Base-by-base conservation (phyloP, 2,797 vertebrate genomes). In the Diglossa cyanea region DNA sequence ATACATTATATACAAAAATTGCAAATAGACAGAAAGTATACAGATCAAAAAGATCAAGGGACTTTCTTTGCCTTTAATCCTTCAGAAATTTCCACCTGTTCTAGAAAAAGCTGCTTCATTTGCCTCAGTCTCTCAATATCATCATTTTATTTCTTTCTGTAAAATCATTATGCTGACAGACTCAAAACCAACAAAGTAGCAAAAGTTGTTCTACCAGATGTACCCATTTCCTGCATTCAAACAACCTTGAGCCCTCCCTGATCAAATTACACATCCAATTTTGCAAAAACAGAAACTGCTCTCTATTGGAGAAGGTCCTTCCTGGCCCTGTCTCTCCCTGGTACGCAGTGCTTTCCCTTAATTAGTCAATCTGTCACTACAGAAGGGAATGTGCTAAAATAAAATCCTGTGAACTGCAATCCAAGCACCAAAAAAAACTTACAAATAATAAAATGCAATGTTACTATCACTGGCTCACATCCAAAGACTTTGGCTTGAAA, bases 161-260 rank as follows among this genome's bases (percentile, higher is more conserved):
- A 65, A 61, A 78, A 19, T 61, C 54, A 37, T 33, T 21, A 47
- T 1, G 2, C 16, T 62, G 45, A 45, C 62, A 63, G 39, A 33
- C 33, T 71, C 48, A 48, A 84, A 91, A 25, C 4, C 9, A 63
- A 84, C 1, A 1, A 45, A 57, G 63, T 1, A 57, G 53, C 24
- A 20, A 2, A 63, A 75, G n/a, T 31, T 42, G 42, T 16, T 53
- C 35, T 44, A 33, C 7, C 13, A 54, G 24, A 72, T 13, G 13
- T 2, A 33, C 0, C 3, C 7, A 11, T 9, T 54, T 24, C 3
- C 0, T 8, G 53, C 30, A 61, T 24, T 83, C 54, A 48, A 28
- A 76, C 62, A 40, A 39, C 23, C 14, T 35, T 60, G 4, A 91
- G 9, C 30, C 18, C 26, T 77, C 30, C 9, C 42, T 57, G 39